Percentiles rank a stretch among this genome's conserved stretches.
Evolutionary conservation across 2,888 invertebrate genomes (phyloP).

Genomic region (Papilio gigon): DNA sequence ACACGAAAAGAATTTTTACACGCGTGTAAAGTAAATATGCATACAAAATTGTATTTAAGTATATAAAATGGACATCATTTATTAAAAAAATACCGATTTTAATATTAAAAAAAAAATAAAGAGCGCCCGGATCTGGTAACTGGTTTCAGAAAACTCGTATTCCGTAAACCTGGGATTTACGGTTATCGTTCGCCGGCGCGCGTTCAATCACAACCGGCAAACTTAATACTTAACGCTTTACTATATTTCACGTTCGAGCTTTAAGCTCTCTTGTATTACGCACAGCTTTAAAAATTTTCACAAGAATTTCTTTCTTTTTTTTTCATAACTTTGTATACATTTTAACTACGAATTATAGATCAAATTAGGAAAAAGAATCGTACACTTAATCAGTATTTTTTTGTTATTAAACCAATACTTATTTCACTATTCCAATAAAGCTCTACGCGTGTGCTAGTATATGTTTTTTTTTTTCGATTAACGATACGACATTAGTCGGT

Average conservation of each 20-base stretch:
- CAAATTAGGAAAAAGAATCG: too few relatives aligned
- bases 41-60: too few relatives aligned
- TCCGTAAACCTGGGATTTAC: conserved; percentile 75
- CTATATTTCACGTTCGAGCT: conserved; percentile 40
- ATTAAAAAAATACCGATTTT: not conserved
- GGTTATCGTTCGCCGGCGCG: conserved; percentile 79
- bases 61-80: too few relatives aligned
- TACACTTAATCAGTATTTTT: too few relatives aligned
- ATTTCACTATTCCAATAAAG: too few relatives aligned
- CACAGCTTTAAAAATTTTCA: conserved; percentile 1
- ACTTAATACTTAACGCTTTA: conserved; percentile 72
- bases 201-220: conserved; percentile 79
- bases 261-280: conserved; percentile 8
- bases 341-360: not conserved
- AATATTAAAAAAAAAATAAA: not conserved
- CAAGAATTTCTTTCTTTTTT: not conserved
- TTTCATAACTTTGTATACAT: not conserved
- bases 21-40: too few relatives aligned
- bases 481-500: too few relatives aligned
- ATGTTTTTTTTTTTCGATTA: too few relatives aligned
- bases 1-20: too few relatives aligned
- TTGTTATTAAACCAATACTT: too few relatives aligned
- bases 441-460: too few relatives aligned
- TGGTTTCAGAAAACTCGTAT: conserved; percentile 48
- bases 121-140: conserved; percentile 15